Base-by-base conservation (phyloP, 2,113 vertebrate species). In the Casuarius casuarius region DNA sequence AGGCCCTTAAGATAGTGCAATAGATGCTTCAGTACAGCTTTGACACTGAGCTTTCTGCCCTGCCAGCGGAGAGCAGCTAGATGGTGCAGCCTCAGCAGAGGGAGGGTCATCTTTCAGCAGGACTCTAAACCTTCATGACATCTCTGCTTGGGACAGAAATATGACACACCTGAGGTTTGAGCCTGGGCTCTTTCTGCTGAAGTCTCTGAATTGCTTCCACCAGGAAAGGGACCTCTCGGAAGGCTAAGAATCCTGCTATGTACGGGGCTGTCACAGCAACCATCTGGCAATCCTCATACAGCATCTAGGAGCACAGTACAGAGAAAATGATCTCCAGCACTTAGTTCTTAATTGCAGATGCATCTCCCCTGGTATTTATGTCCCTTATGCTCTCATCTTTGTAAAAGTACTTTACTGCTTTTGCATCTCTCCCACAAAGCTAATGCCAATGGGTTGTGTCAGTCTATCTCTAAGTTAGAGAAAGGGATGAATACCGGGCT, bases 191-290 rank as follows among this genome's bases (percentile, higher is more conserved):
- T 59, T 95, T 94, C 61, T 58, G 95, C 96, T 96, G 92, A 49
- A 99, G 97, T 33, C 97, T 98, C 93, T 86, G 97, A 42, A 99
- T 94, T 10, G 99, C 98, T 5, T 99, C 98, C 90, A 98, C 97
- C 84, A 99, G 97, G 93, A 98, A 98, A 5, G 99, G 98, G 1
- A 97, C 98, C 95, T 99, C 99, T 49, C 99, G 97, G 97, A 99
- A 99, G 78, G 99, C 99, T 95, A 99, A 87, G 97, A 99, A 99
- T 9, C 99, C 99, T 0, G 99, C 97, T 25, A 99, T 67, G 23
- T 99, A 99, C 0, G 99, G 99, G 15, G 98, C 97, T 0, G 61
- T 97, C 77, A 99, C 97, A 42, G 95, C 76, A 92, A 99, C 98
- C 99, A 99, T 98, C 87, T 65, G 96, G 94, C 98, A 98, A 21